A percentile compares a stretch with the other conserved stretches of the same genome.
Evolutionary conservation across 1,140 invertebrate species (phyloP).

Genomic region (Pseudomyrmex dendroicus): DNA sequence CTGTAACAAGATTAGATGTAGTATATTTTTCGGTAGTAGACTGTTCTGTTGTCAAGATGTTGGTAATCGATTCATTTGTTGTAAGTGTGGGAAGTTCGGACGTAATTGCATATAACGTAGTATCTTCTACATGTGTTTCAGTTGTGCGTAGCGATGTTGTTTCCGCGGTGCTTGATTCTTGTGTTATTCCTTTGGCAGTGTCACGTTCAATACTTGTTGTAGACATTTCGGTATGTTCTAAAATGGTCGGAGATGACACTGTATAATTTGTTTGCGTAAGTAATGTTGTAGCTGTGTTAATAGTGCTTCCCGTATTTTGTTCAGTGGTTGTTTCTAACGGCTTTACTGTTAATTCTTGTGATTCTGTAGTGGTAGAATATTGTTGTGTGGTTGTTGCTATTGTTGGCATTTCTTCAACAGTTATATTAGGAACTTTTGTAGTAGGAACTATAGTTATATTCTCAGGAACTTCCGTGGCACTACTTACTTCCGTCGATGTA

Average conservation of each 20-base stretch:
- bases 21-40: slow-evolving; percentile 11
- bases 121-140: slow-evolving; percentile 22
- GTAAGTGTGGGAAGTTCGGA: slow-evolving; percentile 14
- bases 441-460: slow-evolving; percentile 43
- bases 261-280: slow-evolving; percentile 9
- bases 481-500: neutral
- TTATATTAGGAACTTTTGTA: slow-evolving; percentile 41
- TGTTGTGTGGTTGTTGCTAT: slow-evolving; percentile 12
- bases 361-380: slow-evolving; percentile 29
- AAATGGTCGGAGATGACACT: neutral
- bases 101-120: slow-evolving; percentile 1
- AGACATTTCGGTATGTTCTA: slow-evolving; percentile 23
- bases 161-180: slow-evolving; percentile 25
- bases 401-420: slow-evolving; percentile 12
- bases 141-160: slow-evolving; percentile 10
- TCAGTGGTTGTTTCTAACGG: slow-evolving; percentile 28
- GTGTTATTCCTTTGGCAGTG: slow-evolving; percentile 27
- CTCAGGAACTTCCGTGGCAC: slow-evolving; percentile 31
- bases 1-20: slow-evolving; percentile 3
- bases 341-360: slow-evolving; percentile 44
- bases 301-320: neutral
- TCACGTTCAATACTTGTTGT: slow-evolving; percentile 36
- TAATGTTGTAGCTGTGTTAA: neutral
- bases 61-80: slow-evolving; percentile 1
- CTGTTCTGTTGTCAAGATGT: slow-evolving; percentile 28